Percentiles rank a stretch among this genome's conserved stretches.
Conservation (phyloP, 2,888 invertebrate species). For the Coleophora deauratella region DNA sequence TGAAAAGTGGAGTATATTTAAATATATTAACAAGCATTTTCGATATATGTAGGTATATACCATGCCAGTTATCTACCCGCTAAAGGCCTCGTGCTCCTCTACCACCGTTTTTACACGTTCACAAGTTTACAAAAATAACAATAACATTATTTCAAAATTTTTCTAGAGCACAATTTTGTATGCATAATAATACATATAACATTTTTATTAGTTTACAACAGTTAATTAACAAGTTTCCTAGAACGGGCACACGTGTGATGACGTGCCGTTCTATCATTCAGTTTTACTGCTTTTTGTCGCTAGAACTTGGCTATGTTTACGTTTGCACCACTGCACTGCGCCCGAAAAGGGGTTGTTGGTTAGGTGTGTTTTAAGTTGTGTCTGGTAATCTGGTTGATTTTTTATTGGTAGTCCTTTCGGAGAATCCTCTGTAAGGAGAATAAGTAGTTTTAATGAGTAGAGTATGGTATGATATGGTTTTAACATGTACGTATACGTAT, state of each 20-base stretch:
- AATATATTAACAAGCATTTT: no score
- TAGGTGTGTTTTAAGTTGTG: background rate
- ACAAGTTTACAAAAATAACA: no score
- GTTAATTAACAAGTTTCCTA: constrained; percentile 59
- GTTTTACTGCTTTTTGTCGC: constrained; percentile 50
- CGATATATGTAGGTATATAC: no score
- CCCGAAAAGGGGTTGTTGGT: no score
- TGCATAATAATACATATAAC: constrained; percentile 24
- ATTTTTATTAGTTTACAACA: constrained; percentile 60
- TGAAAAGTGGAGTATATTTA: no score
- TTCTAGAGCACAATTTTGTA: constrained; percentile 9
- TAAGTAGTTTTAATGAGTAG: no score
- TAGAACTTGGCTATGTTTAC: constrained; percentile 24
- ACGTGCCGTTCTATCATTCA: constrained; percentile 34
- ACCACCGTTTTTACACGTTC: no score
- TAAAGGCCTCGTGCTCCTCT: no score
- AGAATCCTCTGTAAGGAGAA: no score
- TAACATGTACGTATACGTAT: no score
- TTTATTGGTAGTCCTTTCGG: background rate
- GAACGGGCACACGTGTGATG: constrained; percentile 52
- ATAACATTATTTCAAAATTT: constrained; percentile 14
- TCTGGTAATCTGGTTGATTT: background rate
- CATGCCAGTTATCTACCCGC: no score
- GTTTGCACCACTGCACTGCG: constrained; percentile 4
- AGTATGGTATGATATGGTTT: no score